Conservation (phyloP, 1,140 invertebrate species). For the Brevipalpus yothersi region DNA sequence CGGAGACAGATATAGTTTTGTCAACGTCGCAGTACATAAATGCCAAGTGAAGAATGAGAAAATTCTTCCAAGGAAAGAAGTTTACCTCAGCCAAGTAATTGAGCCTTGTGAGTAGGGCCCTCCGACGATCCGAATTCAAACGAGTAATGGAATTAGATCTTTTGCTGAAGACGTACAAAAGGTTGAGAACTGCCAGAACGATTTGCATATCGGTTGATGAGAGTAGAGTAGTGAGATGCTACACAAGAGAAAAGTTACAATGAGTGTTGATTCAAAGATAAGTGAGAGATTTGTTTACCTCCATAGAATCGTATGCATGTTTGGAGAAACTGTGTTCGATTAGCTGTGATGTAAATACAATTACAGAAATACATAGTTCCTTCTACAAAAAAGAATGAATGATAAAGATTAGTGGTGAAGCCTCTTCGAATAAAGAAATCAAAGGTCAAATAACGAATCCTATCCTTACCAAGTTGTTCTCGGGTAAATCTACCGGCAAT, state of each 20-base stretch:
- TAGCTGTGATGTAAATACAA: slow-evolving; percentile 57
- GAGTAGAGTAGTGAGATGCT: slow-evolving; percentile 48
- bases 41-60: slow-evolving; percentile 10
- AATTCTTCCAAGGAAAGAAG: slow-evolving; percentile 7
- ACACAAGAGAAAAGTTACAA: slow-evolving; percentile 2
- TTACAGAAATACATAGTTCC: slow-evolving; percentile 43
- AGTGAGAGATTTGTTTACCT: slow-evolving; percentile 17
- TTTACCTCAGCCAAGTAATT: slow-evolving; percentile 53
- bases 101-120: slow-evolving; percentile 43
- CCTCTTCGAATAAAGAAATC: too few species aligned
- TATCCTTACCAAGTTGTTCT: slow-evolving; percentile 31
- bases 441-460: neutral
- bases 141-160: slow-evolving; percentile 67
- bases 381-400: slow-evolving; percentile 32
- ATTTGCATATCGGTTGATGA: slow-evolving; percentile 62
- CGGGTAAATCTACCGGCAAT: slow-evolving; percentile 43
- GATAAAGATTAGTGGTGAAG: neutral
- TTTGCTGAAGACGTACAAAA: slow-evolving; percentile 79
- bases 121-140: slow-evolving; percentile 38
- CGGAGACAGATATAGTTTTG: neutral
- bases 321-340: slow-evolving; percentile 76
- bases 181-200: slow-evolving; percentile 57
- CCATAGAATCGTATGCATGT: slow-evolving; percentile 73
- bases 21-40: neutral
- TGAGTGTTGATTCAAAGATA: neutral